phyloP scores from a whole-genome alignment of 1,140 invertebrate species.

The Caenorhabditis briggsae region DNA sequence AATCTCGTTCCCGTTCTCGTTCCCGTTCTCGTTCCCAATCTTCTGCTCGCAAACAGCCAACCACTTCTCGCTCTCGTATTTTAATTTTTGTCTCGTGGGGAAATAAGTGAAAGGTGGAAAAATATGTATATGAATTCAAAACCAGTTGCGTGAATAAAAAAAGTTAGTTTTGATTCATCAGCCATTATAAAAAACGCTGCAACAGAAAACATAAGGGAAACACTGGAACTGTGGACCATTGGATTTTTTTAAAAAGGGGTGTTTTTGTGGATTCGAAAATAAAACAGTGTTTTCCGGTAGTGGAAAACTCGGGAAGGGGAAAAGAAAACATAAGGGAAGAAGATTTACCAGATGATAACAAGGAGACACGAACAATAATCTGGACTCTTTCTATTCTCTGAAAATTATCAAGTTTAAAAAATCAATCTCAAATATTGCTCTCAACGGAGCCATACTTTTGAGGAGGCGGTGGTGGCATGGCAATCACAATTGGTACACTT shows the following conservation, averaged over 20 bases:
- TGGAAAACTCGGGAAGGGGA: constrained; percentile 11
- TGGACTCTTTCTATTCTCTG: neutral
- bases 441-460: constrained; percentile 49
- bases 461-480: constrained; percentile 55
- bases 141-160: too few species aligned
- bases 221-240: neutral
- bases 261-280: neutral
- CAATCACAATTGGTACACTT: constrained; percentile 48
- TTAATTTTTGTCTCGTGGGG: neutral
- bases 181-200: constrained; percentile 20
- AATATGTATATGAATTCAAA: neutral
- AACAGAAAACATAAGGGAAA: neutral
- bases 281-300: constrained; percentile 7
- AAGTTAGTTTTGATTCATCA: neutral
- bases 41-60: neutral
- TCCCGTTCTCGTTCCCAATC: neutral
- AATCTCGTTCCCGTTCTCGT: neutral
- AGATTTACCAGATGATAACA: too few species aligned
- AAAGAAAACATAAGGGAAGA: neutral
- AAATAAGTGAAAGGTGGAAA: neutral
- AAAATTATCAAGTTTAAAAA: neutral
- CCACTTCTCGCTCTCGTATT: neutral
- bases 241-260: neutral
- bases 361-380: too few species aligned
- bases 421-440: constrained; percentile 34